These are phyloP conservation scores for Tauraco hartlaubi DNA, from an alignment of 2,797 vertebrate genomes.

Conservation along the genomic window DNA sequence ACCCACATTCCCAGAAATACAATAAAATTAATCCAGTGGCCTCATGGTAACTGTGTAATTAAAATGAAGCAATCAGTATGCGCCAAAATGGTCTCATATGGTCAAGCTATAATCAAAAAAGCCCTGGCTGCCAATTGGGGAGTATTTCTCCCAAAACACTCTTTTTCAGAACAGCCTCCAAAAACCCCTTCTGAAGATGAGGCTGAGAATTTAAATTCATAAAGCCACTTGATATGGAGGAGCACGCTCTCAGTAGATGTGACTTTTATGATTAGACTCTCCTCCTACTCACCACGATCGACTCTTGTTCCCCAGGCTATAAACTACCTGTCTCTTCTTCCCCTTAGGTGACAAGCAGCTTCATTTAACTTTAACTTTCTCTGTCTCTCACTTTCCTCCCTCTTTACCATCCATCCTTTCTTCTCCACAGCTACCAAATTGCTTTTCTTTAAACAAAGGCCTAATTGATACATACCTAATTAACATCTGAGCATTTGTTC, in stretches of 20 bases:
- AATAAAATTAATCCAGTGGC: background rate
- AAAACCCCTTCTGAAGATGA: background rate
- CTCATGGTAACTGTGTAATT: background rate
- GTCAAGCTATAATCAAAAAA: background rate
- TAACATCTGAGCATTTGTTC: conserved; percentile 39
- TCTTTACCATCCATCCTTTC: background rate
- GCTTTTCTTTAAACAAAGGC: conserved; percentile 47
- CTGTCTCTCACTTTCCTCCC: conserved; percentile 40
- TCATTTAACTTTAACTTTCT: conserved; percentile 31
- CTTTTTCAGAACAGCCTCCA: background rate
- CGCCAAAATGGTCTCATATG: background rate
- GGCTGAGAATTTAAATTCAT: conserved; percentile 32
- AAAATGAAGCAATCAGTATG: background rate
- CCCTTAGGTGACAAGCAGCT: conserved; percentile 46
- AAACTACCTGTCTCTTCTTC: conserved; percentile 50
- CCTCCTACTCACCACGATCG: conserved; percentile 44
- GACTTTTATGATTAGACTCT: conserved; percentile 55
- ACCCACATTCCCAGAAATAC: background rate
- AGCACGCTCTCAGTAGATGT: background rate
- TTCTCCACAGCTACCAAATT: conserved; percentile 6
- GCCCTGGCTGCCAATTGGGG: background rate
- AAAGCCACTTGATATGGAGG: background rate
- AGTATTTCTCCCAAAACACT: background rate
- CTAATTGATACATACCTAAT: conserved; percentile 55
- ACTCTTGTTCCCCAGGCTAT: conserved; percentile 58